Base-by-base conservation (phyloP, 2,113 vertebrate species). In the Pteruthius melanotis region DNA sequence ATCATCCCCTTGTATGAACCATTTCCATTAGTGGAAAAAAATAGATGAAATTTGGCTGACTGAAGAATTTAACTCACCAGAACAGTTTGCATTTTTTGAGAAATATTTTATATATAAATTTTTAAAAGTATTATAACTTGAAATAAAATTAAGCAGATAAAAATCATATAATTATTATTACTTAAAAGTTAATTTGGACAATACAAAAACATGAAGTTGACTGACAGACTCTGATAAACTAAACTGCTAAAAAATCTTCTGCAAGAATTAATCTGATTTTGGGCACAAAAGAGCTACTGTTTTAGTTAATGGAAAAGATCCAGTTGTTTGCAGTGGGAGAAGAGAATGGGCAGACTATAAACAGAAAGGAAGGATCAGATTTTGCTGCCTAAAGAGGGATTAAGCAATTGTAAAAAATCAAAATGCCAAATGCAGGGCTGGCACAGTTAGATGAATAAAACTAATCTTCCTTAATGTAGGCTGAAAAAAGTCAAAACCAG, bases 11-110 rank as follows among this genome's bases (percentile, higher is more conserved):
- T 68, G 14, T 13, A 83, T 45, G 44, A 96, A 49, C 8, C 4
- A 65, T 63, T 94, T 89, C 61, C 37, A 69, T 69, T 69, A 79
- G 61, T 35, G 21, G 15, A 49, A 83, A 80, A 69, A 95, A 16
- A 27, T 4, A 57, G 5, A 8, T 53, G 3, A 54, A 63, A 89
- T 76, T 33, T 75, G 13, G 40, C 26, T 83, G 24, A 74, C 21
- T 63, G 35, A 74, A 39, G 50, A 52, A 7, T 54, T 89, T 77
- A 42, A 12, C 27, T 75, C 53, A 61, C 13, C 22, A 50, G 20
- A 90, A 40, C 0, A 44, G 6, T 54, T 49, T 82, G 2, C 13
- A 54, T 63, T 79, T 64, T 82, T 87, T 40, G 24, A 71, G 18
- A 54, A 68, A 65, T 9, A 13, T 40, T 84, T 83, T 75, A 13